Percentiles rank a stretch among this genome's conserved stretches.
These are phyloP conservation scores for Hedya salicella DNA, from an alignment of 2,888 invertebrate species.

Conservation along the genomic window DNA sequence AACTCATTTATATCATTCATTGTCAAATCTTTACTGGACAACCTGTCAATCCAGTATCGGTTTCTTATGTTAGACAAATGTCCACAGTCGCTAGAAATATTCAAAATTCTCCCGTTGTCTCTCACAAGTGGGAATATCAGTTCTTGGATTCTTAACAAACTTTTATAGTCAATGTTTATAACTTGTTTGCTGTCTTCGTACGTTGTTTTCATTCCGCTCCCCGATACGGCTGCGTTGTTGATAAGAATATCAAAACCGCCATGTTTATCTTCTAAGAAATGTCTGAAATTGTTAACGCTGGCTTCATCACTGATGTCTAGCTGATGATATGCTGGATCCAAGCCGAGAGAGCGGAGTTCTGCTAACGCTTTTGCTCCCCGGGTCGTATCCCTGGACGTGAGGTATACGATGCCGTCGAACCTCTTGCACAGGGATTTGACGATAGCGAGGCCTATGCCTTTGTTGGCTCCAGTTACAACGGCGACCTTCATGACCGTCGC, in stretches of 20 bases:
- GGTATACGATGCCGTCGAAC: constrained; percentile 86
- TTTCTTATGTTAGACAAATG: constrained; percentile 85
- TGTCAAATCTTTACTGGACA: constrained; percentile 61
- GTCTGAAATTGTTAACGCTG: constrained; percentile 84
- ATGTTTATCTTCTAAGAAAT: constrained; percentile 83
- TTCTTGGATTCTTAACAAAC: constrained; percentile 86
- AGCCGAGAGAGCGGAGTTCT: constrained; percentile 75
- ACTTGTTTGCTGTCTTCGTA: constrained; percentile 85
- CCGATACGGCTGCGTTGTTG: constrained; percentile 89
- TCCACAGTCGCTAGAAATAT: constrained; percentile 89
- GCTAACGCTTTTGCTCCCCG: constrained; percentile 82
- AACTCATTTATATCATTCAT: constrained; percentile 74
- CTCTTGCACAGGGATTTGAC: constrained; percentile 84
- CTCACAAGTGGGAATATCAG: constrained; percentile 88
- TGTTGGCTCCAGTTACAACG: constrained; percentile 87
- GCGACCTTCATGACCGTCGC: constrained; percentile 49
- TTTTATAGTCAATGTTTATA: constrained; percentile 87
- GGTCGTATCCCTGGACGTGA: constrained; percentile 85
- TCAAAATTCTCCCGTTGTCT: constrained; percentile 89
- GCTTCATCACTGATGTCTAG: constrained; percentile 86
- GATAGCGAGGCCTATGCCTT: constrained; percentile 87
- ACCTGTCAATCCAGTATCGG: constrained; percentile 63
- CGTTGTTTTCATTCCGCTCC: constrained; percentile 54
- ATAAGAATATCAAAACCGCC: constrained; percentile 89
- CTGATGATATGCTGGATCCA: constrained; percentile 85